Percentiles rank a stretch among this genome's conserved stretches.
Evolutionary conservation across 2,113 vertebrate genomes (phyloP).

Genomic region (Nettapus auritus): DNA sequence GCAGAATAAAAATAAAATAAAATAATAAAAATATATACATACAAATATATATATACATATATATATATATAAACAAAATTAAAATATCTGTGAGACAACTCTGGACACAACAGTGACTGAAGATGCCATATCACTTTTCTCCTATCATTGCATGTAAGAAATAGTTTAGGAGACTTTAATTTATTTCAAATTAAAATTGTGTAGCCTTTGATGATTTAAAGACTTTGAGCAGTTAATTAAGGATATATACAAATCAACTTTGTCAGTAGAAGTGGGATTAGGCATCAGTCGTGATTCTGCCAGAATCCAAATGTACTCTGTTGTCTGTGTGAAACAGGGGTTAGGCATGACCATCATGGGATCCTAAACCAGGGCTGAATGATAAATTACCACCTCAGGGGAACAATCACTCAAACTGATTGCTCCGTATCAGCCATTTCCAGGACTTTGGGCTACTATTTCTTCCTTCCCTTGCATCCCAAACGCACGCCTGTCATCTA

Average conservation of each 20-base stretch:
- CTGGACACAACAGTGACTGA: background rate
- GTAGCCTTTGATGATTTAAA: constrained; percentile 59
- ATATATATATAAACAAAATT: background rate
- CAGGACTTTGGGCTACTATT: constrained; percentile 82
- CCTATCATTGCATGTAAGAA: background rate
- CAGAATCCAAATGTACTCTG: constrained; percentile 75
- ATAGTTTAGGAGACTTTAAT: constrained; percentile 45
- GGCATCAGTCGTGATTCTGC: constrained; percentile 37
- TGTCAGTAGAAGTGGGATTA: constrained; percentile 43
- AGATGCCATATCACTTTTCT: background rate
- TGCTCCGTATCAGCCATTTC: constrained; percentile 83
- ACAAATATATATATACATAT: background rate
- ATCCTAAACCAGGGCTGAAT: constrained; percentile 78
- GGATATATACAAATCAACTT: constrained; percentile 60
- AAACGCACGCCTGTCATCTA: constrained; percentile 71
- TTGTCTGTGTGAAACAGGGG: constrained; percentile 53
- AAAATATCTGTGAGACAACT: background rate
- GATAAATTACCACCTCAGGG: constrained; percentile 85
- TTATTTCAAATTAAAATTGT: constrained; percentile 67
- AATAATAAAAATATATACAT: background rate
- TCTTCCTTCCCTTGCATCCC: constrained; percentile 65
- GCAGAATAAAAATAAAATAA: constrained; percentile 33
- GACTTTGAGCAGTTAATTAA: constrained; percentile 62
- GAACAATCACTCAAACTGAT: constrained; percentile 86
- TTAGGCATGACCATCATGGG: background rate